Conservation (phyloP, 2,888 invertebrate species). For the Brenthis daphne region DNA sequence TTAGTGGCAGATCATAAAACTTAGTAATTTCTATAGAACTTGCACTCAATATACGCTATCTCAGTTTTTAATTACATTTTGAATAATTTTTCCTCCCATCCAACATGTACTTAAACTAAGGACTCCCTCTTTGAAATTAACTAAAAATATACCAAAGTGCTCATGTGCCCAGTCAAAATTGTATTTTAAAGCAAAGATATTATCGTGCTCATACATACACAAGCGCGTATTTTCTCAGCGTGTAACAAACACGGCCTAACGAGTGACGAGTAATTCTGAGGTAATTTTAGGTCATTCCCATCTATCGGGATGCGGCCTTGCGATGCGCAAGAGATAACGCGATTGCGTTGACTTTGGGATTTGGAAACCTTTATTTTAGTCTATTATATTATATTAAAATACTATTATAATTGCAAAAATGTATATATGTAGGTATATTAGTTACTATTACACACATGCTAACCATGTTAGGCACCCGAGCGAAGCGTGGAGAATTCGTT, state of each 20-base stretch:
- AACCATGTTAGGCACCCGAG: too few relatives aligned
- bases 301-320: conserved; percentile 60
- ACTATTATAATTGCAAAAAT: too few relatives aligned
- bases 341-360: conserved; percentile 24
- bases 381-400: too few relatives aligned
- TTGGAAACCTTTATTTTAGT: too few relatives aligned
- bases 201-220: conserved; percentile 2
- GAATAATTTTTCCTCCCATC: too few relatives aligned
- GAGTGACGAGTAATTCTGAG: conserved; percentile 47
- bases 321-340: conserved; percentile 42
- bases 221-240: conserved; percentile 48
- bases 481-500: too few relatives aligned
- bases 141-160: not conserved
- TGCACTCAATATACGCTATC: too few relatives aligned
- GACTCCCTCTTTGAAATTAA: not conserved
- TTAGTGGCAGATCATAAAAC: too few relatives aligned
- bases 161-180: not conserved
- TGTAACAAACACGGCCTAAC: conserved; percentile 49
- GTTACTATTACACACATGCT: too few relatives aligned
- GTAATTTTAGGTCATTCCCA: conserved; percentile 76
- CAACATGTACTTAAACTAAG: not conserved
- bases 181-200: conserved; percentile 10
- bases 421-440: too few relatives aligned
- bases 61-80: too few relatives aligned
- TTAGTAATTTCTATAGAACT: too few relatives aligned